Conservation (phyloP, 2,888 invertebrate species). For the Rhimphoctona megacephalus region DNA sequence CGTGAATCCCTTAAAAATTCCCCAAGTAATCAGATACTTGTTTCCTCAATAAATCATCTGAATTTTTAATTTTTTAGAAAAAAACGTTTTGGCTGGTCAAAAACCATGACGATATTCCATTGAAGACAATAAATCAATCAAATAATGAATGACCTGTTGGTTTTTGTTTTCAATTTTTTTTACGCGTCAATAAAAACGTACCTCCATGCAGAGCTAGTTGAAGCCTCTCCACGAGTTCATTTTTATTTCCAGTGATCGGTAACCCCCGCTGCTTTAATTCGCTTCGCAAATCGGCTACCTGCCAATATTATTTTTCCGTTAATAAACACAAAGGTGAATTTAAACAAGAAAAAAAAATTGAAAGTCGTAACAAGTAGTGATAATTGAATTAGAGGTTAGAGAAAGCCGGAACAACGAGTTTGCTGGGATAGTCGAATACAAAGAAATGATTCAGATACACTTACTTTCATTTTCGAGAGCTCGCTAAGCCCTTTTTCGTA, state of each 20-base stretch:
- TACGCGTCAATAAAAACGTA: slow-evolving; percentile 64
- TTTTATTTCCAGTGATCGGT: slow-evolving; percentile 92
- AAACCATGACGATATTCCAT: not conserved
- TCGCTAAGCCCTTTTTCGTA: slow-evolving; percentile 83
- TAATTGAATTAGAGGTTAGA: slow-evolving; percentile 70
- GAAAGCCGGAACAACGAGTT: not conserved
- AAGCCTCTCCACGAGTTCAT: slow-evolving; percentile 91
- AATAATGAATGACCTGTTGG: not conserved
- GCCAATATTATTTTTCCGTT: slow-evolving; percentile 74
- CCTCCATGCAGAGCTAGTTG: slow-evolving; percentile 87
- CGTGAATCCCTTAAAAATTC: not conserved
- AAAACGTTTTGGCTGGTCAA: not conserved
- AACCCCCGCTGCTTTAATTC: slow-evolving; percentile 93
- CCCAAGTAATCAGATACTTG: not conserved
- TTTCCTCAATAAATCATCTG: not conserved
- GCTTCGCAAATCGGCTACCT: slow-evolving; percentile 94
- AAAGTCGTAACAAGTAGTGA: slow-evolving; percentile 26
- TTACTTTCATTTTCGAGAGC: slow-evolving; percentile 83
- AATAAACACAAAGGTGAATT: not conserved
- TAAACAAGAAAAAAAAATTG: slow-evolving; percentile 13
- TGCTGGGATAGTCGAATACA: not conserved
- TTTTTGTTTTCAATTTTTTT: not conserved
- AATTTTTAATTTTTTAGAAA: not conserved
- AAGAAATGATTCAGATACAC: slow-evolving; percentile 12
- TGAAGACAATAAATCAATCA: not conserved